Evolutionary conservation across 2,888 invertebrate species (phyloP).

Genomic region (Nomada hirtipes): DNA sequence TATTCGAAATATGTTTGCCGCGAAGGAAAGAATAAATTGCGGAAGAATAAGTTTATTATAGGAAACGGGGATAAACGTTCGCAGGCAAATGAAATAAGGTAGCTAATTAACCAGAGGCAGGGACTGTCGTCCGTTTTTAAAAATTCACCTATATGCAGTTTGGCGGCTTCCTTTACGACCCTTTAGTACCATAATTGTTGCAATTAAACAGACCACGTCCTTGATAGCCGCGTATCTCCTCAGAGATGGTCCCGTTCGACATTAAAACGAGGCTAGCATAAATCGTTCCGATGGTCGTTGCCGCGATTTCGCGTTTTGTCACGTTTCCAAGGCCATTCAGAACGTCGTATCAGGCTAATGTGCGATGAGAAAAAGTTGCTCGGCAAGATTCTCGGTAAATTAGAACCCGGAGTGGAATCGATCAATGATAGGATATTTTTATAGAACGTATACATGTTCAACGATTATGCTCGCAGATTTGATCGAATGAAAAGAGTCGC

Average conservation of each 20-base stretch:
- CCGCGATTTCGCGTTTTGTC: conserved; percentile 29
- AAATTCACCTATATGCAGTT: not conserved
- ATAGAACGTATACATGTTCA: not conserved
- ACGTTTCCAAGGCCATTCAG: conserved; percentile 26
- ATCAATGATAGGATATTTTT: conserved; percentile 17
- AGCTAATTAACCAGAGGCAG: no score
- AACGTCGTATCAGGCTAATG: not conserved
- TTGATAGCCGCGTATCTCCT: conserved; percentile 18
- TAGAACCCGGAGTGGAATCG: conserved; percentile 16
- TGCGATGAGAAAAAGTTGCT: conserved; percentile 34
- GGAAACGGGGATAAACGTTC: no score
- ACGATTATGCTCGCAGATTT: no score
- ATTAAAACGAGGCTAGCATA: not conserved
- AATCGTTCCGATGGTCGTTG: not conserved
- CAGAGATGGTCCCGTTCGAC: not conserved
- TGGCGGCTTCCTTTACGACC: conserved; percentile 4
- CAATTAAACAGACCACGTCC: conserved; percentile 17
- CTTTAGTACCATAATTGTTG: not conserved
- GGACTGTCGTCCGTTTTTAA: not conserved
- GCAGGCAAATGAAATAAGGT: no score
- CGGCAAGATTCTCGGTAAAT: conserved; percentile 26
- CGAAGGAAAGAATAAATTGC: no score
- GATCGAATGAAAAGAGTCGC: no score
- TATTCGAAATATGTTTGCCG: no score
- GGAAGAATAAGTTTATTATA: no score